A percentile compares a stretch with the other conserved stretches of the same genome.
Conservation (phyloP, 2,113 vertebrate genomes). For the Gymnocephalus cernua region DNA sequence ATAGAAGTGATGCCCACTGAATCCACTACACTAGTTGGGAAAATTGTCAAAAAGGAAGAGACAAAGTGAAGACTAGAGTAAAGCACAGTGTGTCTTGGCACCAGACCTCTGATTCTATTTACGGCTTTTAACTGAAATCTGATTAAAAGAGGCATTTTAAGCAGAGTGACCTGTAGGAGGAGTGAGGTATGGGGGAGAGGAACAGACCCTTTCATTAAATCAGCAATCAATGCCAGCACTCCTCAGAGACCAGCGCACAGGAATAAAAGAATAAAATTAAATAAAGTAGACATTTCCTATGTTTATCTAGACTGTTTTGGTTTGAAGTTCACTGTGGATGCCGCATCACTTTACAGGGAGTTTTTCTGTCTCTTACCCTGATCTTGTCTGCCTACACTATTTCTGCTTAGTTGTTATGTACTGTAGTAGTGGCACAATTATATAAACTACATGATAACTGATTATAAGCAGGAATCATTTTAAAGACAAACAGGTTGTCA, state of each 20-base stretch:
- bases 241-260: slow-evolving; percentile 68
- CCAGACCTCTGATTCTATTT: slow-evolving; percentile 77
- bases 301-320: slow-evolving; percentile 70
- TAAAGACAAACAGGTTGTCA: slow-evolving; percentile 46
- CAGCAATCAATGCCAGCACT: slow-evolving; percentile 82
- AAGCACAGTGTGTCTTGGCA: slow-evolving; percentile 72
- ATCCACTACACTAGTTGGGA: slow-evolving; percentile 13
- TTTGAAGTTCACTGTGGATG: slow-evolving; percentile 52
- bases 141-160: slow-evolving; percentile 85
- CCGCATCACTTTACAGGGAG: slow-evolving; percentile 37
- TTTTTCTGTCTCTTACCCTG: slow-evolving; percentile 17
- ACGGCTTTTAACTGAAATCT: slow-evolving; percentile 83
- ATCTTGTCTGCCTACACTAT: slow-evolving; percentile 1
- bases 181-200: slow-evolving; percentile 78
- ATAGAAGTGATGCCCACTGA: slow-evolving; percentile 10
- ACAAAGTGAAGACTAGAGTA: slow-evolving; percentile 34
- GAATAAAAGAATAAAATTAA: slow-evolving; percentile 78
- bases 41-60: slow-evolving; percentile 19
- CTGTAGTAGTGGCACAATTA: slow-evolving; percentile 17
- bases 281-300: slow-evolving; percentile 71
- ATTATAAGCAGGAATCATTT: slow-evolving; percentile 38
- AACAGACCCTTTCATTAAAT: slow-evolving; percentile 84
- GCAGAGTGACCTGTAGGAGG: slow-evolving; percentile 79
- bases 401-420: slow-evolving; percentile 22
- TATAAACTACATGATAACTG: slow-evolving; percentile 36